Conservation (phyloP, 2,113 vertebrate species). For the Neoarius graeffei region DNA sequence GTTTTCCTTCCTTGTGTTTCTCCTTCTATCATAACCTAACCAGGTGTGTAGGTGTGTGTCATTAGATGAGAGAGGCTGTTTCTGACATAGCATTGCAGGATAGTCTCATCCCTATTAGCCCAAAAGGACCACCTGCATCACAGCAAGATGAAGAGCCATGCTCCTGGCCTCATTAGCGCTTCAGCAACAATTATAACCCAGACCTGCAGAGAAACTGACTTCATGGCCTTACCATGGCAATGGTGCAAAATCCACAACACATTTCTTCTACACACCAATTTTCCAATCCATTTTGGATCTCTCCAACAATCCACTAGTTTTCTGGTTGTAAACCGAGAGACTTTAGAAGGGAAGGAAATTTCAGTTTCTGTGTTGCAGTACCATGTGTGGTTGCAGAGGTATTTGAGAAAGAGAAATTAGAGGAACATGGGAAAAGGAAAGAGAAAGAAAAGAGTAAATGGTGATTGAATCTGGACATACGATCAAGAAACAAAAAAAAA, state of each 20-base stretch:
- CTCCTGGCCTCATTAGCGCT: slow-evolving; percentile 48
- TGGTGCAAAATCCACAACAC: slow-evolving; percentile 1
- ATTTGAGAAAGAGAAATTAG: neutral
- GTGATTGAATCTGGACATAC: slow-evolving; percentile 31
- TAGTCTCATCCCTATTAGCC: slow-evolving; percentile 41
- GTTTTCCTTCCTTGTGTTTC: slow-evolving; percentile 17
- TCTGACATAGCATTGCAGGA: slow-evolving; percentile 32
- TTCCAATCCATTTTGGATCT: slow-evolving; percentile 16
- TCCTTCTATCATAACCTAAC: neutral
- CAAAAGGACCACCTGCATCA: slow-evolving; percentile 45
- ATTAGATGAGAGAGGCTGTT: slow-evolving; percentile 29
- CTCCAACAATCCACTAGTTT: neutral
- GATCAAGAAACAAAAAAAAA: slow-evolving; percentile 1
- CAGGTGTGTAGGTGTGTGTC: neutral
- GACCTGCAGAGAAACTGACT: slow-evolving; percentile 41
- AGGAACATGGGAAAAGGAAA: neutral
- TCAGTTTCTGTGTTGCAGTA: neutral
- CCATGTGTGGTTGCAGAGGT: slow-evolving; percentile 40
- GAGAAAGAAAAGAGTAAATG: neutral
- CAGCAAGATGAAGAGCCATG: slow-evolving; percentile 41
- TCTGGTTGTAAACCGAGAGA: neutral
- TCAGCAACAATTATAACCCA: slow-evolving; percentile 30
- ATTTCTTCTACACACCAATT: slow-evolving; percentile 8
- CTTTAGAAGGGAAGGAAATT: neutral
- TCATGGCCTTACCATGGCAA: slow-evolving; percentile 6